Evolutionary conservation across 2,113 vertebrate species (phyloP).

Genomic region (Takifugu bimaculatus): DNA sequence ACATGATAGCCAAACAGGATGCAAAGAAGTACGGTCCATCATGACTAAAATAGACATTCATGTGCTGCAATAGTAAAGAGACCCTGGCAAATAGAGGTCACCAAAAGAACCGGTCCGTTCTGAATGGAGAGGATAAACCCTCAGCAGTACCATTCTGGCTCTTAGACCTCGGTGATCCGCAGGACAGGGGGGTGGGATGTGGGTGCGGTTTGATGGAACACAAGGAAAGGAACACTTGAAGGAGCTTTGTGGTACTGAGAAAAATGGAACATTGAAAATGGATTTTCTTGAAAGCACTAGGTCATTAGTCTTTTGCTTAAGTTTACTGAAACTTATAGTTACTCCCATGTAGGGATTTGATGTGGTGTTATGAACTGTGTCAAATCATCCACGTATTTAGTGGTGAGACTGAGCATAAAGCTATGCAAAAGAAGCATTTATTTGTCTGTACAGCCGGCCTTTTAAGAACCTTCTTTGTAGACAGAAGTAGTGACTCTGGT

Average conservation of each 20-base stretch:
- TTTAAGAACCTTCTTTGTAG: background rate
- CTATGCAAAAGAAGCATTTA: too few relatives aligned
- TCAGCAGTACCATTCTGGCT: conserved; percentile 29
- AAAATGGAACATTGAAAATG: background rate
- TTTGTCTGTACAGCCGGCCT: too few relatives aligned
- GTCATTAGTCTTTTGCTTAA: background rate
- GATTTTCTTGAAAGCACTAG: background rate
- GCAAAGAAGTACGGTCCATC: conserved; percentile 16
- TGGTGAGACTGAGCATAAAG: too few relatives aligned
- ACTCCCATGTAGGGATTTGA: background rate
- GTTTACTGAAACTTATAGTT: background rate
- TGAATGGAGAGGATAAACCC: conserved; percentile 42
- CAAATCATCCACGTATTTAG: background rate
- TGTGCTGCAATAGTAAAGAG: conserved; percentile 29
- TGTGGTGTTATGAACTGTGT: background rate
- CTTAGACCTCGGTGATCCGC: conserved; percentile 17
- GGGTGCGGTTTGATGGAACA: background rate
- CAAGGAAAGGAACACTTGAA: background rate
- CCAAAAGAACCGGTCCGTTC: conserved; percentile 24
- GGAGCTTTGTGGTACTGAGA: background rate
- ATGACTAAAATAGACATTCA: conserved; percentile 42
- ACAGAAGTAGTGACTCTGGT: conserved; percentile 11
- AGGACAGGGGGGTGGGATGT: background rate
- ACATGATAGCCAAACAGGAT: background rate
- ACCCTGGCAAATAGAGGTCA: conserved; percentile 65